A percentile compares a stretch with the other conserved stretches of the same genome.
phyloP scores from a whole-genome alignment of 2,797 vertebrate genomes.

The Lagocephalus sceleratus region DNA sequence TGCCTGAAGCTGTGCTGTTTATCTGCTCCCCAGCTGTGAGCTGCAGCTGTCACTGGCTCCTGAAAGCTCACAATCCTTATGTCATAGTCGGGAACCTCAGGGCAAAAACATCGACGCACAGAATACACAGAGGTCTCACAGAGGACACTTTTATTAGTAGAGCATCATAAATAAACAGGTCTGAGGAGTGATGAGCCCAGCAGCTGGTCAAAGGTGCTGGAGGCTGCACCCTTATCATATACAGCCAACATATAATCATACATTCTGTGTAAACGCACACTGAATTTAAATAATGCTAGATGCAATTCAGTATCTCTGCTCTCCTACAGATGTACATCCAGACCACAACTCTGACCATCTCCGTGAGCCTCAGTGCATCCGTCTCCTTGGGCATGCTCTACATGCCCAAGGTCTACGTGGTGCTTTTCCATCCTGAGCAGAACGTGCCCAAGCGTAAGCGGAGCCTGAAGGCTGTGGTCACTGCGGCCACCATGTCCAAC shows the following conservation, averaged over 20 bases:
- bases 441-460: slow-evolving; percentile 95
- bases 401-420: slow-evolving; percentile 97
- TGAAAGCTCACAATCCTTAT: slow-evolving; percentile 35
- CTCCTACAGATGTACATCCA: slow-evolving; percentile 91
- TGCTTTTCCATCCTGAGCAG: slow-evolving; percentile 96
- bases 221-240: not conserved
- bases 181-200: slow-evolving; percentile 18
- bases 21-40: slow-evolving; percentile 60
- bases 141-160: slow-evolving; percentile 21
- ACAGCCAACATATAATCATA: not conserved
- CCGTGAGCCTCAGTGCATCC: slow-evolving; percentile 93
- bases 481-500: slow-evolving; percentile 95
- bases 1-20: slow-evolving; percentile 40
- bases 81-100: slow-evolving; percentile 42
- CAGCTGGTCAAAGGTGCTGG: not conserved
- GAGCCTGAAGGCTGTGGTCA: slow-evolving; percentile 95
- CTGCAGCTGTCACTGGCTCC: slow-evolving; percentile 56
- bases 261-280: not conserved
- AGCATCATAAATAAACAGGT: slow-evolving; percentile 29
- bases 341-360: slow-evolving; percentile 94
- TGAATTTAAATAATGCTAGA: not conserved
- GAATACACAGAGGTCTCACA: slow-evolving; percentile 24
- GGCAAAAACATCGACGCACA: slow-evolving; percentile 32
- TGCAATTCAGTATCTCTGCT: slow-evolving; percentile 14
- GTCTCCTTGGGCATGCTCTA: slow-evolving; percentile 98